These are phyloP conservation scores for Rhinogobius similis DNA, from an alignment of 2,113 vertebrate genomes.

Conservation along the genomic window DNA sequence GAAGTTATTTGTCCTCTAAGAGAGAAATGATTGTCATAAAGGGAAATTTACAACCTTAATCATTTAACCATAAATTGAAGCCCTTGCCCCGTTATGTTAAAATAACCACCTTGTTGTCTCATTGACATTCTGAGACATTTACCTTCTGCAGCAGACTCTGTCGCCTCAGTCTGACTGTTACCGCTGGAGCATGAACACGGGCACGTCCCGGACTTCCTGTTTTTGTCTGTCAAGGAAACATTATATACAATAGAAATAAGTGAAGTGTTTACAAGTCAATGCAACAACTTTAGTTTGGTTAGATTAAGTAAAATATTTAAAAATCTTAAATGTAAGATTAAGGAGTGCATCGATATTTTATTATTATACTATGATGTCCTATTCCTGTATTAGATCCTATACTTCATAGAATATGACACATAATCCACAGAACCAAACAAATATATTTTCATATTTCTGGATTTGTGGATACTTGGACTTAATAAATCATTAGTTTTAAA, in stretches of 20 bases:
- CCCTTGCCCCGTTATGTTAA: not conserved
- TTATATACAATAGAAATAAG: constrained; percentile 3
- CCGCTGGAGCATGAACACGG: constrained; percentile 64
- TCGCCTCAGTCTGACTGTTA: constrained; percentile 40
- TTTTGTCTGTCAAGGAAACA: constrained; percentile 69
- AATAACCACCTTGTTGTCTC: not conserved
- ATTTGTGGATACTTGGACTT: not conserved
- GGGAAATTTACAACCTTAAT: constrained; percentile 11
- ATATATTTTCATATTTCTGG: not conserved
- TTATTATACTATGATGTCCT: not conserved
- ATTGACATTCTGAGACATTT: not conserved
- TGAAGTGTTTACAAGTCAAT: not conserved
- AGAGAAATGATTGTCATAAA: constrained; percentile 7
- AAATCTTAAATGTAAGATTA: not conserved
- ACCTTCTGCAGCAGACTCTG: constrained; percentile 61
- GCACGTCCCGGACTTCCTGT: constrained; percentile 71
- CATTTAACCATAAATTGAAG: not conserved
- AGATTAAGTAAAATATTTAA: not conserved
- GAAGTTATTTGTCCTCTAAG: constrained; percentile 20
- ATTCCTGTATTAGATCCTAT: not conserved
- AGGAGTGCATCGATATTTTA: not conserved
- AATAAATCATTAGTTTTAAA: not conserved
- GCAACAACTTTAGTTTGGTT: not conserved
- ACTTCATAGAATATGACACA: not conserved
- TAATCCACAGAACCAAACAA: not conserved